These are phyloP conservation scores for Yponomeuta sedellus DNA, from an alignment of 2,888 invertebrate species.

Conservation along the genomic window DNA sequence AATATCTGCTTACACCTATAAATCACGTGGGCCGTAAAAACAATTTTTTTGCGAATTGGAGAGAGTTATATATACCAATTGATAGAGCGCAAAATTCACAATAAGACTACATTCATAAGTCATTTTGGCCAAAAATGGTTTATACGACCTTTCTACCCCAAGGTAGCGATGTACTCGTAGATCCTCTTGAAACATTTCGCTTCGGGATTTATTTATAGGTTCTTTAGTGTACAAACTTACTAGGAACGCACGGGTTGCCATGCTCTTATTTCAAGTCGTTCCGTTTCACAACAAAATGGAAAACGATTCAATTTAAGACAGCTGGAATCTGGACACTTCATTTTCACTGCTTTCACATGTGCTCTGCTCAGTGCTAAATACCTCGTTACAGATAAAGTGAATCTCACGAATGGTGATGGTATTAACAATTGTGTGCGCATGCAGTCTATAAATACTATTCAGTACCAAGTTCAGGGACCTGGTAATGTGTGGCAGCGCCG, in stretches of 20 bases:
- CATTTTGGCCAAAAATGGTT: too few relatives aligned
- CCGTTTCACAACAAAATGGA: background rate
- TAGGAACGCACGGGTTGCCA: background rate
- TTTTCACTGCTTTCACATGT: slow-evolving; percentile 11
- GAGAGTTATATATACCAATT: too few relatives aligned
- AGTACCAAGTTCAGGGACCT: slow-evolving; percentile 61
- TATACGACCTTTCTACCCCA: too few relatives aligned
- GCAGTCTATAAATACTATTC: slow-evolving; percentile 43
- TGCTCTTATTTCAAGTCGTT: background rate
- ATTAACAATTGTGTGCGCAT: slow-evolving; percentile 17
- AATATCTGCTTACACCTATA: too few relatives aligned
- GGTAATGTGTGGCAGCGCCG: slow-evolving; percentile 38
- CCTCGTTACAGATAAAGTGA: slow-evolving; percentile 7
- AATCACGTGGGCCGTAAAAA: too few relatives aligned
- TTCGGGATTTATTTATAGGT: background rate
- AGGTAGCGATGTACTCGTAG: too few relatives aligned
- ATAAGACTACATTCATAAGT: too few relatives aligned
- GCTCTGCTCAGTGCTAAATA: slow-evolving; percentile 6
- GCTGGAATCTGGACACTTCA: background rate
- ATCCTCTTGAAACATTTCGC: too few relatives aligned
- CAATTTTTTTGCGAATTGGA: too few relatives aligned
- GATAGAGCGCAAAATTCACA: too few relatives aligned
- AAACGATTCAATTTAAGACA: background rate
- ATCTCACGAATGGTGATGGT: background rate
- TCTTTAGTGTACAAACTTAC: background rate